phyloP scores from a whole-genome alignment of 2,113 vertebrate genomes.

The Trogon surrucura region DNA sequence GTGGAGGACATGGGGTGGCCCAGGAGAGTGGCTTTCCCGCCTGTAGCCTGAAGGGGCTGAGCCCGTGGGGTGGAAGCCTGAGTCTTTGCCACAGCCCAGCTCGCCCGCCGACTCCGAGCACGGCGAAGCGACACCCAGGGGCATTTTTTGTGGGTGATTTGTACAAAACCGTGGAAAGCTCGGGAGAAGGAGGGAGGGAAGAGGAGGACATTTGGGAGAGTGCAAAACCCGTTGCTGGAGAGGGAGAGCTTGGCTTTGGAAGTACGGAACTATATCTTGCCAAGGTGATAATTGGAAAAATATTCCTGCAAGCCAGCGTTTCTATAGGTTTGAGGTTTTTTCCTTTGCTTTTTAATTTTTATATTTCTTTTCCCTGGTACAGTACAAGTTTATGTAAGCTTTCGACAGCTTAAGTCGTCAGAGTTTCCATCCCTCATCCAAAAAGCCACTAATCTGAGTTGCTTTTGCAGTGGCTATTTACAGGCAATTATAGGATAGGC shows the following conservation, averaged over 20 bases:
- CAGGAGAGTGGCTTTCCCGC: background rate
- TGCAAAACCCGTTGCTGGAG: background rate
- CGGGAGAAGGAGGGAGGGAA: background rate
- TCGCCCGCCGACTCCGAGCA: background rate
- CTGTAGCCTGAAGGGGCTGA: no score
- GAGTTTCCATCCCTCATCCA: conserved; percentile 36
- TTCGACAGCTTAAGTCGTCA: conserved; percentile 25
- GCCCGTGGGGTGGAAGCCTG: background rate
- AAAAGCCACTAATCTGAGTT: conserved; percentile 6
- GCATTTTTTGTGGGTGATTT: background rate
- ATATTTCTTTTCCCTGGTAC: background rate
- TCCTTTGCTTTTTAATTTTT: no score
- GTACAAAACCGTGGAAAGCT: conserved; percentile 3
- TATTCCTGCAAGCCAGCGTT: conserved; percentile 12
- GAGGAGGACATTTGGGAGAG: background rate
- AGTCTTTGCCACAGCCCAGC: background rate
- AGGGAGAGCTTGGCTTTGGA: conserved; percentile 40
- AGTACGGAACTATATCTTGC: conserved; percentile 8
- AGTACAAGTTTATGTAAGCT: conserved; percentile 13
- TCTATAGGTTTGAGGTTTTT: background rate
- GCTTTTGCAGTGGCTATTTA: conserved; percentile 51
- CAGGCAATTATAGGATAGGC: conserved; percentile 20
- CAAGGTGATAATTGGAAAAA: conserved; percentile 71
- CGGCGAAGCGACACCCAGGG: background rate
- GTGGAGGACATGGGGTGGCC: background rate